Evolutionary conservation across 2,113 vertebrate genomes (phyloP).

Genomic region (Hoplias malabaricus): DNA sequence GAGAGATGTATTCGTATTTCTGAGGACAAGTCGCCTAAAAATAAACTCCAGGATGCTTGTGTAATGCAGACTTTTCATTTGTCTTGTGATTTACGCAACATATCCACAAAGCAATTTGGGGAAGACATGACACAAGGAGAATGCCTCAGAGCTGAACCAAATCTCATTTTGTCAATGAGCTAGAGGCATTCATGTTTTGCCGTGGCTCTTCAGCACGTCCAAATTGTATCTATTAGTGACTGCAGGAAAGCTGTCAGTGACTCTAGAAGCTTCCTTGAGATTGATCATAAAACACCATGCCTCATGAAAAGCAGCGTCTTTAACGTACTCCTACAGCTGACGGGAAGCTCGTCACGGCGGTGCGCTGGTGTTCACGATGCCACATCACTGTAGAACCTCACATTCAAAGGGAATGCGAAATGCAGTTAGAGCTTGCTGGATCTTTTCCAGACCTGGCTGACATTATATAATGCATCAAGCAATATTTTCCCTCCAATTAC

Average conservation of each 20-base stretch:
- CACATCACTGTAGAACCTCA: neutral
- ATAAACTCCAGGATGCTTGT: too few species aligned
- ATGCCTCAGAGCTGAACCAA: neutral
- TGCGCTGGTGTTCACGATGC: neutral
- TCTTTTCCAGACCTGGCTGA: neutral
- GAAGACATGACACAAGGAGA: neutral
- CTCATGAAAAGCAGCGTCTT: neutral
- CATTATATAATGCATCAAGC: neutral
- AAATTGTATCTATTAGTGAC: neutral
- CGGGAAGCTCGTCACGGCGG: neutral
- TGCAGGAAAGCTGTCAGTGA: neutral
- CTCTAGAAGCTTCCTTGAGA: neutral
- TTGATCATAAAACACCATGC: neutral
- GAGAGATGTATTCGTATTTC: too few species aligned
- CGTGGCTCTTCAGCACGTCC: neutral
- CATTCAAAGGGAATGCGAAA: neutral
- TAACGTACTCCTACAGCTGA: neutral
- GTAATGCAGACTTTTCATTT: too few species aligned
- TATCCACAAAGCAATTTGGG: neutral
- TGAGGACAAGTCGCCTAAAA: too few species aligned
- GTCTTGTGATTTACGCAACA: neutral
- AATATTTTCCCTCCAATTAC: neutral
- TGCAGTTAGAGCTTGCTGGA: neutral
- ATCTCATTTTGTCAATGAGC: neutral
- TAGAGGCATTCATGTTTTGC: neutral